Conservation (phyloP, 1,140 invertebrate genomes). For the Leptopilina clavipes region DNA sequence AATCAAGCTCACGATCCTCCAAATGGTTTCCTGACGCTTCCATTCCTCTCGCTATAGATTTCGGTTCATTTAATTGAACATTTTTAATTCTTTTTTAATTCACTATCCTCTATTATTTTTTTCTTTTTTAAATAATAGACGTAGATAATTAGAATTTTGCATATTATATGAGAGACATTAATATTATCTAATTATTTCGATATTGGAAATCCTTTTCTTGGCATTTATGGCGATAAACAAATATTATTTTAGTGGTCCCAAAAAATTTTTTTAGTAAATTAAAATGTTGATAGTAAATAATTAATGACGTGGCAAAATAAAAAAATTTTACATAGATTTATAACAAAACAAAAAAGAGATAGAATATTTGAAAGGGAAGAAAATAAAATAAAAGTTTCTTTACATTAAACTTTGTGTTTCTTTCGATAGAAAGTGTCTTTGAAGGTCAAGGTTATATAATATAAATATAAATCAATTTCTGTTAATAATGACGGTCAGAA, state of each 20-base stretch:
- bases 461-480: slow-evolving; percentile 53
- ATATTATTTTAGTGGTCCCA: too few relatives aligned
- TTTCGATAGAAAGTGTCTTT: slow-evolving; percentile 44
- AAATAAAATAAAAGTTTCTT: too few relatives aligned
- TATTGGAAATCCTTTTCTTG: too few relatives aligned
- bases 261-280: too few relatives aligned
- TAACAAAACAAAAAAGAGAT: too few relatives aligned
- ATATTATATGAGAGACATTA: too few relatives aligned
- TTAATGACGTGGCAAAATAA: too few relatives aligned
- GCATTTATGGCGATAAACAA: too few relatives aligned
- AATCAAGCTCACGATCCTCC: slow-evolving; percentile 42
- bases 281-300: too few relatives aligned
- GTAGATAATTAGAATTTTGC: slow-evolving; percentile 40
- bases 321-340: too few relatives aligned
- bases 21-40: slow-evolving; percentile 42
- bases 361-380: too few relatives aligned
- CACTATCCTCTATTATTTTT: not conserved
- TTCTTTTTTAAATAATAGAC: slow-evolving; percentile 33
- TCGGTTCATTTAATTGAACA: not conserved
- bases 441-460: slow-evolving; percentile 53
- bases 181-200: too few relatives aligned
- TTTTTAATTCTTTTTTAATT: not conserved
- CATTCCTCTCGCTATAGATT: not conserved
- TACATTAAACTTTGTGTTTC: slow-evolving; percentile 42
- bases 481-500: slow-evolving; percentile 19